phyloP scores from a whole-genome alignment of 2,797 vertebrate genomes.

The Decapterus maruadsi region DNA sequence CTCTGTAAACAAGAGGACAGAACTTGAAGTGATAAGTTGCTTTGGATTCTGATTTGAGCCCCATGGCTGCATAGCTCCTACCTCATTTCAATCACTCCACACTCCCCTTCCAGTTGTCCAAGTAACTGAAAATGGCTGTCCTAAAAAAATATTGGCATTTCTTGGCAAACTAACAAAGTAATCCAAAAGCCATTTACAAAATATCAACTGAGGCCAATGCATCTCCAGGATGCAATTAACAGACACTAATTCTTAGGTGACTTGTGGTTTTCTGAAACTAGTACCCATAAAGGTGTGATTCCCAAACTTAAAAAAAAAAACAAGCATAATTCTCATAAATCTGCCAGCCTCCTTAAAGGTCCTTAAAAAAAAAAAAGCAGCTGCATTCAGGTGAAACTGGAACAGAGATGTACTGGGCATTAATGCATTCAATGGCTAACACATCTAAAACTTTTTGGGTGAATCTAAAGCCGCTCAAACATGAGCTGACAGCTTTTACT shows the following conservation, averaged over 20 bases:
- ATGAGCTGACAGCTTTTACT: neutral
- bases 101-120: neutral
- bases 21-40: conserved; percentile 43
- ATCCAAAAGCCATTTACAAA: neutral
- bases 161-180: conserved; percentile 24
- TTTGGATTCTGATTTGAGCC: conserved; percentile 68
- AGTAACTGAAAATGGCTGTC: conserved; percentile 15
- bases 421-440: neutral
- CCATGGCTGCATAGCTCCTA: conserved; percentile 52
- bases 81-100: conserved; percentile 8
- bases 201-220: neutral
- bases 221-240: conserved; percentile 51
- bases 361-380: neutral
- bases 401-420: neutral
- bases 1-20: conserved; percentile 70
- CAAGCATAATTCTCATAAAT: neutral
- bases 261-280: neutral
- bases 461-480: neutral
- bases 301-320: neutral
- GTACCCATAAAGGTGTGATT: conserved; percentile 8
- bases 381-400: conserved; percentile 11
- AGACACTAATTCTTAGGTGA: neutral
- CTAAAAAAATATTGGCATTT: conserved; percentile 1
- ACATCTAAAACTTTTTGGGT: neutral
- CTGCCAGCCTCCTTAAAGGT: neutral